phyloP scores from a whole-genome alignment of 2,113 vertebrate genomes.

The Podiceps cristatus region DNA sequence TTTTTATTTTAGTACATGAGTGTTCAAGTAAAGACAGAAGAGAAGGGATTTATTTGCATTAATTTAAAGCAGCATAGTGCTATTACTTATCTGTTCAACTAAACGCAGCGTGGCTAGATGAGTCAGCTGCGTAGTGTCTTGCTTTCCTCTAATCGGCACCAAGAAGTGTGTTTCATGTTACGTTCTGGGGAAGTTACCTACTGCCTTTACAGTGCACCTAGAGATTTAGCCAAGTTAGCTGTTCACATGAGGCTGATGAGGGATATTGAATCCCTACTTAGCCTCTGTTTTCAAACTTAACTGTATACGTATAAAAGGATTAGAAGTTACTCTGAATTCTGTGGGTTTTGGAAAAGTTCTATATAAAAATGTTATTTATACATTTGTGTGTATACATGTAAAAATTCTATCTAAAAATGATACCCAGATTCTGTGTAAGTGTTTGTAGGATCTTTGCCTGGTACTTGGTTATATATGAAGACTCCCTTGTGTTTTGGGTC shows the following conservation, averaged over 20 bases:
- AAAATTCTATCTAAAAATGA: not conserved
- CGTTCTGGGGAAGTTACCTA: not conserved
- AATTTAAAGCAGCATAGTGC: not conserved
- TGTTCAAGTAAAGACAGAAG: not conserved
- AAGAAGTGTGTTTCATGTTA: not conserved
- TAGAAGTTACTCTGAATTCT: not conserved
- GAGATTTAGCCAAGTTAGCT: not conserved
- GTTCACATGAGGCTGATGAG: accelerated
- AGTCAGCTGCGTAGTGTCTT: not conserved
- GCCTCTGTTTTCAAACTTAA: not conserved
- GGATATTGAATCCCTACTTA: not conserved
- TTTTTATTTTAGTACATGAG: not conserved
- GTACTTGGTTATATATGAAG: accelerated
- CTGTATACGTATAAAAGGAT: not conserved
- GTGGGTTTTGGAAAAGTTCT: not conserved
- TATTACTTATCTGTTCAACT: not conserved
- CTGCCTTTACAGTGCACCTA: accelerated
- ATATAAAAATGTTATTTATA: not conserved
- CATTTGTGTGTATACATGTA: not conserved
- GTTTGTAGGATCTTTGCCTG: not conserved
- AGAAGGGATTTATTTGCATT: not conserved
- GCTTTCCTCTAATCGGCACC: not conserved
- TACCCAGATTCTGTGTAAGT: not conserved
- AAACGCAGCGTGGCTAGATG: not conserved
- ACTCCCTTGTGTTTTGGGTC: not conserved